Percentiles rank a stretch among this genome's conserved stretches.
Conservation (phyloP, 1,140 invertebrate species). For the Nomia melanderi region DNA sequence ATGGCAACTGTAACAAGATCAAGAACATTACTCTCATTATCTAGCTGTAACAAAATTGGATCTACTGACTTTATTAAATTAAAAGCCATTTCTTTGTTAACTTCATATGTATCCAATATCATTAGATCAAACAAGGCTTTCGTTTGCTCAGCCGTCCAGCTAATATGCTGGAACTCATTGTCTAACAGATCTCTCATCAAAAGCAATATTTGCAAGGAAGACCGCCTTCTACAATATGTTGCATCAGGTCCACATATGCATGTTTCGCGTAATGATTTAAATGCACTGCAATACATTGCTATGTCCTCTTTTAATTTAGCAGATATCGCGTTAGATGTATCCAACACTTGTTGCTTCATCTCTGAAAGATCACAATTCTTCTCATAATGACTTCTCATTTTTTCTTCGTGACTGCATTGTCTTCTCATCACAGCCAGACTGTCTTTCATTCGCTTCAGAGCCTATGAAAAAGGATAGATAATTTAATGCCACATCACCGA, state of each 20-base stretch:
- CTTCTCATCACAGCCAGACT: conserved; percentile 68
- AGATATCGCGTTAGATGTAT: conserved; percentile 23
- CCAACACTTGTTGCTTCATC: conserved; percentile 1
- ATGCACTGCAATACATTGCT: conserved; percentile 73
- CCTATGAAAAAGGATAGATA: conserved; percentile 55
- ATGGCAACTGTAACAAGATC: conserved; percentile 81
- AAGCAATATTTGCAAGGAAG: conserved; percentile 83
- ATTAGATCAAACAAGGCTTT: conserved; percentile 83
- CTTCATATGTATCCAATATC: conserved; percentile 88
- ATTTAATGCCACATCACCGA: not conserved
- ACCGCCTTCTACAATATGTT: conserved; percentile 86
- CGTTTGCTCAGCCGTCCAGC: conserved; percentile 71
- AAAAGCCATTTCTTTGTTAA: conserved; percentile 86
- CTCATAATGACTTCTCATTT: conserved; percentile 35
- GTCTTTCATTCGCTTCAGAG: conserved; percentile 72
- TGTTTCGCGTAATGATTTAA: conserved; percentile 80
- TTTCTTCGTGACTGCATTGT: conserved; percentile 61
- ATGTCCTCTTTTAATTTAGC: conserved; percentile 42
- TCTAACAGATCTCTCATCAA: conserved; percentile 69
- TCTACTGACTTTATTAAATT: conserved; percentile 68
- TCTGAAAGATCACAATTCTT: conserved; percentile 3
- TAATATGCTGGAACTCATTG: conserved; percentile 45
- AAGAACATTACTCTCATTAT: conserved; percentile 72
- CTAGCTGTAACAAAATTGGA: conserved; percentile 65
- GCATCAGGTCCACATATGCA: conserved; percentile 84